A percentile compares a stretch with the other conserved stretches of the same genome.
phyloP scores from a whole-genome alignment of 2,113 vertebrate species.

The Cepphus grylle region DNA sequence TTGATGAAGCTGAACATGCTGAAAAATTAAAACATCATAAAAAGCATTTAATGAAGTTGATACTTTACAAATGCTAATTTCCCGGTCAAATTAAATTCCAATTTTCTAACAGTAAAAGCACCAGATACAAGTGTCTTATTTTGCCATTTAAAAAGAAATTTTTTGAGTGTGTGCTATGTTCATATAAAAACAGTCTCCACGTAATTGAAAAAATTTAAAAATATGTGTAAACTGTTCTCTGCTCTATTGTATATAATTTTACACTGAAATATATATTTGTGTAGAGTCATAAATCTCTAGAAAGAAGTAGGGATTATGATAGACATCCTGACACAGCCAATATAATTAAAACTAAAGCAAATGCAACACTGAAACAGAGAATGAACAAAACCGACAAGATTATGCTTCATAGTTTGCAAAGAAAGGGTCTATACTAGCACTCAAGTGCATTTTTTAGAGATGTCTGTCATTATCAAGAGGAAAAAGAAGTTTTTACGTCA shows the following conservation, averaged over 20 bases:
- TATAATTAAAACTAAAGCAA: constrained; percentile 38
- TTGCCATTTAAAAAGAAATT: not conserved
- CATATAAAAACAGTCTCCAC: not conserved
- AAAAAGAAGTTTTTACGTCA: not conserved
- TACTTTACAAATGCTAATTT: constrained; percentile 41
- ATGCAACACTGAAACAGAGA: not conserved
- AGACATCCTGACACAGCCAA: not conserved
- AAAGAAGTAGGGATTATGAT: not conserved
- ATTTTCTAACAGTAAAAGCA: constrained; percentile 17
- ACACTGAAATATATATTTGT: not conserved
- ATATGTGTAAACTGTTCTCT: not conserved
- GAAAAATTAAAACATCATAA: constrained; percentile 20
- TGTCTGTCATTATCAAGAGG: not conserved
- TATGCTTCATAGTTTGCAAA: not conserved
- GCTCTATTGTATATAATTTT: not conserved
- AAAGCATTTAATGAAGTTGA: constrained; percentile 32
- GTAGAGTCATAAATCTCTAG: not conserved
- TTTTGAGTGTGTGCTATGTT: not conserved
- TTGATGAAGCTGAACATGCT: not conserved
- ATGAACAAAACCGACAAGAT: not conserved
- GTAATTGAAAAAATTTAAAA: not conserved
- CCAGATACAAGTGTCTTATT: not conserved
- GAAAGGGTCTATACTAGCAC: not conserved
- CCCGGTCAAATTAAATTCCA: constrained; percentile 37
- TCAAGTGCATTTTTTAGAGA: not conserved